Evolutionary conservation across 2,113 vertebrate species (phyloP).

Genomic region (Protobothrops mucrosquamatus): DNA sequence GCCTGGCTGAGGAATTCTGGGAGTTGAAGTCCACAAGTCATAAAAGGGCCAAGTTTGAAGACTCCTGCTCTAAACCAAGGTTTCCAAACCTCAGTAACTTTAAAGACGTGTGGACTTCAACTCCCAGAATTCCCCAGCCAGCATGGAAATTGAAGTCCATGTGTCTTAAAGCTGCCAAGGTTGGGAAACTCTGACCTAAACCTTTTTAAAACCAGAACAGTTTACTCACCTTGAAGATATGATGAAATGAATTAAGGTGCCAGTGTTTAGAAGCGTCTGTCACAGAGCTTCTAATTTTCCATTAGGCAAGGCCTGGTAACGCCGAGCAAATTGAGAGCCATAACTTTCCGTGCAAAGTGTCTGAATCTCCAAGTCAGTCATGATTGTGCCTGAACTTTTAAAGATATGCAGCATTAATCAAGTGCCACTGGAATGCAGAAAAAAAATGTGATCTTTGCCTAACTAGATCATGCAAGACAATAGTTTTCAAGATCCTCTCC

Average conservation of each 20-base stretch:
- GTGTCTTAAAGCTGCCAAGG: no score
- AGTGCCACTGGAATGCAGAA: neutral
- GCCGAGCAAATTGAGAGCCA: neutral
- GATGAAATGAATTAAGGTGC: neutral
- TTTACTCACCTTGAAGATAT: slow-evolving; percentile 21
- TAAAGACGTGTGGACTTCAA: no score
- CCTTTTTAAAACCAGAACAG: neutral
- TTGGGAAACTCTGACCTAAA: neutral
- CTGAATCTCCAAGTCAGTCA: neutral
- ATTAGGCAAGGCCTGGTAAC: neutral
- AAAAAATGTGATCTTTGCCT: neutral
- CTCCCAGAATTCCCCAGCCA: no score
- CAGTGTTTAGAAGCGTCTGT: neutral
- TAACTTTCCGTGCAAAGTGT: slow-evolving; percentile 19
- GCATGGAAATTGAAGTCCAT: no score
- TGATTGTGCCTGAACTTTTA: neutral
- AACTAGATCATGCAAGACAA: neutral
- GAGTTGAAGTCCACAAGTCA: no score
- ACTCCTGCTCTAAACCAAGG: neutral
- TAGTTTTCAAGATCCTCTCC: neutral
- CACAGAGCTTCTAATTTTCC: neutral
- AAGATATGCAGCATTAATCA: neutral
- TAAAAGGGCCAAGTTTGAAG: neutral
- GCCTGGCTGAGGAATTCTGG: no score
- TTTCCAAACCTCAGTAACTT: no score